These are phyloP conservation scores for Acanthosoma haemorrhoidale DNA, from an alignment of 2,888 invertebrate species.

Conservation along the genomic window DNA sequence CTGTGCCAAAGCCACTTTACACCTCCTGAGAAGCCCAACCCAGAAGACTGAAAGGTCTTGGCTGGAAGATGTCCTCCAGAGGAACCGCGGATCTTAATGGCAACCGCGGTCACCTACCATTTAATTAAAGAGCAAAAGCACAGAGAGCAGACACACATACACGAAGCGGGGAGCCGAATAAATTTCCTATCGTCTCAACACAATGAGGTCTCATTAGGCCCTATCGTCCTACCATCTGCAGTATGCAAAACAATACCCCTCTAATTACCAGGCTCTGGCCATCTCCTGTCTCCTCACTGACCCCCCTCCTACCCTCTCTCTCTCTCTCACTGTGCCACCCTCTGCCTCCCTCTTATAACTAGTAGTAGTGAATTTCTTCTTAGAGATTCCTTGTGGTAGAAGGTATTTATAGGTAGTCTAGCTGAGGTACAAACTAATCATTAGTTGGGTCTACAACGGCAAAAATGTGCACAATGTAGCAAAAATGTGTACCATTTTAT, in stretches of 20 bases:
- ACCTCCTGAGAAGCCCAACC: no score
- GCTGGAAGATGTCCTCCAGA: background rate
- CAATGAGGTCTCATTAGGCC: slow-evolving; percentile 2
- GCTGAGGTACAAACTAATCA: no score
- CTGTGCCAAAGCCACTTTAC: no score
- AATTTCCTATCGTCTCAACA: background rate
- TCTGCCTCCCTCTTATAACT: background rate
- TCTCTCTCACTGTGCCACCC: no score
- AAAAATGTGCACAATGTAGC: no score
- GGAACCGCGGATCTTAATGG: no score
- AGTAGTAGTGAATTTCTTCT: slow-evolving; percentile 1
- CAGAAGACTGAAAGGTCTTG: background rate
- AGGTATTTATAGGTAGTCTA: no score
- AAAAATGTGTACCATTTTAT: no score
- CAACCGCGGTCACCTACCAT: background rate
- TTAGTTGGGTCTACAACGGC: no score
- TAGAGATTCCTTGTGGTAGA: no score
- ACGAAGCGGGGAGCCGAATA: background rate
- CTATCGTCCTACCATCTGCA: slow-evolving; percentile 5
- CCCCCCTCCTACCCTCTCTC: no score
- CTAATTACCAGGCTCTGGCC: background rate
- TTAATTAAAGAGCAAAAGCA: slow-evolving; percentile 11
- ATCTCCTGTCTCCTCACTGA: no score
- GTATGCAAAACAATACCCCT: slow-evolving; percentile 11
- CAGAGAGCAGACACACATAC: background rate